Evolutionary conservation across 1,140 invertebrate genomes (phyloP).

Genomic region (Danaus plexippus): DNA sequence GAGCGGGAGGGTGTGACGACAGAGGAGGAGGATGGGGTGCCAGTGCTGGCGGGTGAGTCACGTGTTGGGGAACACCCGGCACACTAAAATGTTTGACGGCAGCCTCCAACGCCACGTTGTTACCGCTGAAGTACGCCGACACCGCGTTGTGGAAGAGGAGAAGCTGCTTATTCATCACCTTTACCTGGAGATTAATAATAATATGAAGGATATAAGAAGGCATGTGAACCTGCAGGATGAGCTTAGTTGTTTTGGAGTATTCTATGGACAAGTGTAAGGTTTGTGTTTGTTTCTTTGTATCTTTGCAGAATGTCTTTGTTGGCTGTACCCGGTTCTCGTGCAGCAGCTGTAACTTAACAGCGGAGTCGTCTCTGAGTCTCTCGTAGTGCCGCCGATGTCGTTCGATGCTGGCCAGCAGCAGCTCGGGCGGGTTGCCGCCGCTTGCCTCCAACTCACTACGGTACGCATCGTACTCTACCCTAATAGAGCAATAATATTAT

Average conservation of each 20-base stretch:
- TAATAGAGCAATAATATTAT: slow-evolving; percentile 57
- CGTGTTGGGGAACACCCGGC: slow-evolving; percentile 17
- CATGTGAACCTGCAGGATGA: too few species aligned
- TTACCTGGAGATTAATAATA: slow-evolving; percentile 79
- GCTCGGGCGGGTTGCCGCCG: slow-evolving; percentile 78
- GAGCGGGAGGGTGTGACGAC: slow-evolving; percentile 9
- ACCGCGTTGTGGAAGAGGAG: slow-evolving; percentile 96
- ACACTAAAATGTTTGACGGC: slow-evolving; percentile 94
- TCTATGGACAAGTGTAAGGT: too few species aligned
- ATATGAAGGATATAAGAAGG: background rate
- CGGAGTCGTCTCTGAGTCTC: slow-evolving; percentile 90
- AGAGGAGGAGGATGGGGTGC: slow-evolving; percentile 12
- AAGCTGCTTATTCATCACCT: slow-evolving; percentile 98
- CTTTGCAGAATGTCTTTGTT: too few species aligned
- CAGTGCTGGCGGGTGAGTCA: slow-evolving; percentile 12
- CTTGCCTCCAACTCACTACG: slow-evolving; percentile 89
- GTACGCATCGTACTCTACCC: slow-evolving; percentile 98
- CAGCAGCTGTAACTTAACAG: slow-evolving; percentile 95
- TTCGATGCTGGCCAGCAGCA: slow-evolving; percentile 86
- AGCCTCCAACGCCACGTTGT: slow-evolving; percentile 91
- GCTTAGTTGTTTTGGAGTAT: too few species aligned
- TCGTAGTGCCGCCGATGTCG: slow-evolving; percentile 92
- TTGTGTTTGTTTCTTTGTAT: too few species aligned
- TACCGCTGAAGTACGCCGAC: slow-evolving; percentile 96
- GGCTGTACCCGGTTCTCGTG: slow-evolving; percentile 92